Evolutionary conservation across 1,140 invertebrate genomes (phyloP).

Genomic region (Mizuhopecten yessoensis): DNA sequence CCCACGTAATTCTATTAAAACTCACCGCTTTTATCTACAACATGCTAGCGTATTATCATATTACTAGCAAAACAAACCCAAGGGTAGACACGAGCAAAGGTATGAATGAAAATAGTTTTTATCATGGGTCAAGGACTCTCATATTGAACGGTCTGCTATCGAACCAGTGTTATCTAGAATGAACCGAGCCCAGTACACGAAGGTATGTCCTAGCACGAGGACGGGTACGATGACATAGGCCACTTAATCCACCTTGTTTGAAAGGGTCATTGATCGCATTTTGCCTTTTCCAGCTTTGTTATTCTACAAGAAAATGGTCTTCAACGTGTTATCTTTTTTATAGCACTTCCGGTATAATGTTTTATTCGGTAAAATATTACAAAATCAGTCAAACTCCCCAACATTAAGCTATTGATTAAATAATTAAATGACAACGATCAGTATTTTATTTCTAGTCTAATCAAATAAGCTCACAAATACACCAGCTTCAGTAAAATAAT

Average conservation of each 20-base stretch:
- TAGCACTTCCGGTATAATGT: too few species aligned
- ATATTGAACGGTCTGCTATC: neutral
- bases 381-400: too few species aligned
- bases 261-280: neutral
- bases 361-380: too few species aligned
- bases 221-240: neutral
- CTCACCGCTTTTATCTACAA: neutral
- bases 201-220: neutral
- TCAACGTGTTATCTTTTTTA: too few species aligned
- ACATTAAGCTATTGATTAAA: too few species aligned
- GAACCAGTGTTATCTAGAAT: neutral
- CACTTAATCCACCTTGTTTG: neutral
- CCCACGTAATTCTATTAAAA: slow-evolving; percentile 3
- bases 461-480: too few species aligned
- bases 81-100: neutral
- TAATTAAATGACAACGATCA: too few species aligned
- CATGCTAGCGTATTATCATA: neutral
- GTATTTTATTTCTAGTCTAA: too few species aligned
- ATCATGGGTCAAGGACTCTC: neutral
- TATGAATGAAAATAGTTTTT: slow-evolving; percentile 1
- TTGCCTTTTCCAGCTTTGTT: too few species aligned
- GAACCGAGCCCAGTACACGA: neutral
- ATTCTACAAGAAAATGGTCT: too few species aligned
- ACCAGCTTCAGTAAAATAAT: too few species aligned
- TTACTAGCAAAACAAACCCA: neutral